Percentiles rank a stretch among this genome's conserved stretches.
phyloP scores from a whole-genome alignment of 2,797 vertebrate genomes.

The Gadopsis marmoratus region DNA sequence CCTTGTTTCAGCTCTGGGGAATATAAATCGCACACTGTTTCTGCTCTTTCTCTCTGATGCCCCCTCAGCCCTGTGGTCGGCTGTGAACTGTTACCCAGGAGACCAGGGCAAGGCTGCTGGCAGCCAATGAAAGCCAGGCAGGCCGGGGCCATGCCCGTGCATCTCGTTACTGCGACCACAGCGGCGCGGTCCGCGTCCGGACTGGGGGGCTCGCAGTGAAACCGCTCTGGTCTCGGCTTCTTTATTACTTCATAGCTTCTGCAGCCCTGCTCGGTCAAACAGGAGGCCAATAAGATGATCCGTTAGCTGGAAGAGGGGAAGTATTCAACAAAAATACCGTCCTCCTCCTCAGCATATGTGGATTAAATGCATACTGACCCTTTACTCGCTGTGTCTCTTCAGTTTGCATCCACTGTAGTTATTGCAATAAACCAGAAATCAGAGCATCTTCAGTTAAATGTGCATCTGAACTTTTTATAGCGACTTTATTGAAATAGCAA shows the following conservation, averaged over 20 bases:
- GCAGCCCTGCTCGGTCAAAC: constrained; percentile 18
- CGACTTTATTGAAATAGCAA: not conserved
- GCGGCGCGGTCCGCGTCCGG: constrained; percentile 60
- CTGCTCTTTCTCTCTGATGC: constrained; percentile 71
- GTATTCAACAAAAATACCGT: constrained; percentile 16
- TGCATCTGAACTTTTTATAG: not conserved
- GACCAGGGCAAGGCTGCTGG: constrained; percentile 75
- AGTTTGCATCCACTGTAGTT: not conserved
- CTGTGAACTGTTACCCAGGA: constrained; percentile 80
- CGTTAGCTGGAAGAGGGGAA: constrained; percentile 30
- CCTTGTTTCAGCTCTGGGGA: constrained; percentile 79
- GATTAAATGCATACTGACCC: constrained; percentile 10
- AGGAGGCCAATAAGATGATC: constrained; percentile 15
- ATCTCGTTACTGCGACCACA: constrained; percentile 75
- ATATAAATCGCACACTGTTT: constrained; percentile 81
- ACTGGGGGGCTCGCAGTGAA: constrained; percentile 9
- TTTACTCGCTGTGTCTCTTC: not conserved
- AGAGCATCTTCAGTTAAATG: not conserved
- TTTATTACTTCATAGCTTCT: constrained; percentile 42
- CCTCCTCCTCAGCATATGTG: constrained; percentile 8
- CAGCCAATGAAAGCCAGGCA: constrained; percentile 76
- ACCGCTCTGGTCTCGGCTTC: constrained; percentile 29
- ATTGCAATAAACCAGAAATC: not conserved
- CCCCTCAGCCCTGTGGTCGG: constrained; percentile 76
- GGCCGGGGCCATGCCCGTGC: constrained; percentile 65